Percentiles rank a stretch among this genome's conserved stretches.
These are phyloP conservation scores for Cataglyphis altisquamis DNA, from an alignment of 2,888 invertebrate genomes.

Conservation along the genomic window DNA sequence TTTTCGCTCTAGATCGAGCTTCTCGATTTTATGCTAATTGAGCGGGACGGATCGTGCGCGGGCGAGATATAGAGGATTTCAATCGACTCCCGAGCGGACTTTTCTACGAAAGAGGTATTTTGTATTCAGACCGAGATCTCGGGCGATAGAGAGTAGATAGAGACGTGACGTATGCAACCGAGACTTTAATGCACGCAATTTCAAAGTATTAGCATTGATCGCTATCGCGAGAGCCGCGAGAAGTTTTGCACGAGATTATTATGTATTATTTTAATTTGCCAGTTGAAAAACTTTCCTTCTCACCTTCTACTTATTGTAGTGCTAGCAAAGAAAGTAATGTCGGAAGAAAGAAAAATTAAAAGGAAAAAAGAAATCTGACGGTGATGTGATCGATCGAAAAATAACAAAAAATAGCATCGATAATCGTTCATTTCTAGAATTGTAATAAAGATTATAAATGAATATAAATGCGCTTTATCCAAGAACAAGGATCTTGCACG, in stretches of 20 bases:
- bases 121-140: conserved; percentile 27
- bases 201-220: conserved; percentile 21
- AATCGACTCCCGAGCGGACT: conserved; percentile 18
- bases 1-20: conserved; percentile 15
- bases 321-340: not conserved
- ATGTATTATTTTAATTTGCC: not conserved
- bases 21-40: conserved; percentile 44
- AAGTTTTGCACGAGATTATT: conserved; percentile 8
- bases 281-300: conserved; percentile 10
- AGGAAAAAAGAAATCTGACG: not conserved
- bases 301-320: not conserved
- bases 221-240: conserved; percentile 9
- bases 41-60: conserved; percentile 9
- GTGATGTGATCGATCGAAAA: not conserved
- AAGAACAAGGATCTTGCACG: not conserved
- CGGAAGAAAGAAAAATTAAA: not conserved
- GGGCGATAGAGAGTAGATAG: conserved; percentile 6
- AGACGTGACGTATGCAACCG: conserved; percentile 18
- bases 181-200: conserved; percentile 48
- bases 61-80: conserved; percentile 24
- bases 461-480: not conserved
- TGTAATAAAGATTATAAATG: conserved; percentile 11
- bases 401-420: not conserved
- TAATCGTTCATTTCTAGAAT: not conserved
- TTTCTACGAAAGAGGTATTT: conserved; percentile 36